A percentile compares a stretch with the other conserved stretches of the same genome.
Conservation (phyloP, 1,140 invertebrate species). For the Campoletis sonorensis region DNA sequence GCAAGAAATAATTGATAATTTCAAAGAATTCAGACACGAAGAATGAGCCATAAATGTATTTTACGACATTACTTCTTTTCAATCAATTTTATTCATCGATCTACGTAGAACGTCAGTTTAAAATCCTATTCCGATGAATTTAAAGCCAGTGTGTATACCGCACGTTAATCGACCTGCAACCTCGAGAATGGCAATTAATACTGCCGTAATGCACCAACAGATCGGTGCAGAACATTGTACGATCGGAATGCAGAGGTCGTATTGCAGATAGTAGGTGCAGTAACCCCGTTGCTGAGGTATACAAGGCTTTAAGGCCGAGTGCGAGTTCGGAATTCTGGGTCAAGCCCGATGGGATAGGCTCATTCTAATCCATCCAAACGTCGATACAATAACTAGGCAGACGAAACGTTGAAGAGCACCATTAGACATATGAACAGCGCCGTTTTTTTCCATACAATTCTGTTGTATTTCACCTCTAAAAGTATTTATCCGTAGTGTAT, state of each 20-base stretch:
- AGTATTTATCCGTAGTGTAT: too few species aligned
- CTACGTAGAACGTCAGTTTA: neutral
- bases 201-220: neutral
- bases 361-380: neutral
- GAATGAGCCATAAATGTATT: too few species aligned
- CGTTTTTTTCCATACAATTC: too few species aligned
- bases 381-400: neutral
- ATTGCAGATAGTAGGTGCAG: constrained; percentile 1
- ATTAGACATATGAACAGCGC: neutral
- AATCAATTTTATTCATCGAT: constrained; percentile 3
- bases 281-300: constrained; percentile 4
- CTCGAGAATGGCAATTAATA: constrained; percentile 34
- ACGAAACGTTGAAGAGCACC: neutral
- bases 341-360: constrained; percentile 63
- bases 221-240: constrained; percentile 19
- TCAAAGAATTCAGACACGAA: too few species aligned
- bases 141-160: neutral
- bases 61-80: too few species aligned
- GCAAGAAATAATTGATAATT: neutral
- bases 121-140: neutral
- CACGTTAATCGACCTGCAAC: constrained; percentile 18
- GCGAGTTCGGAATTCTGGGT: constrained; percentile 57
- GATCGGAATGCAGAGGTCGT: neutral
- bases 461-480: too few species aligned
- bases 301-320: neutral